Evolutionary conservation across 2,113 vertebrate species (phyloP).

Genomic region (Felis chaus): DNA sequence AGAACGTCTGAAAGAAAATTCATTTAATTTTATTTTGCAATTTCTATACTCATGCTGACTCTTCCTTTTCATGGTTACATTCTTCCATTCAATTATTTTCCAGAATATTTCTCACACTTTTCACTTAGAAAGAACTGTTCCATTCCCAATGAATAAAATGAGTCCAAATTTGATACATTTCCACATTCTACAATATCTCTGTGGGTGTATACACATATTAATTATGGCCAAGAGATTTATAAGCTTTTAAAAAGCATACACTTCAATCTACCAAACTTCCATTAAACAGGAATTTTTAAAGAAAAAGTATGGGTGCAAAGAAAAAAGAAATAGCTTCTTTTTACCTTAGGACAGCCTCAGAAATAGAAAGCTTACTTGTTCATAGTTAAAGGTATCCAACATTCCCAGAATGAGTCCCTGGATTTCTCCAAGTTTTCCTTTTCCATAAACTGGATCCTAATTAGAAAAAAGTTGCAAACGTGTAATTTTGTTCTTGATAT

Average conservation of each 20-base stretch:
- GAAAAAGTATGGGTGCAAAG: slow-evolving; percentile 32
- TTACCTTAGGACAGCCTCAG: not conserved
- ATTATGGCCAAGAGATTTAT: slow-evolving; percentile 26
- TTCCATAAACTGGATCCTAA: slow-evolving; percentile 98
- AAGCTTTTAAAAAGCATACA: not conserved
- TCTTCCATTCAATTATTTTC: slow-evolving; percentile 11
- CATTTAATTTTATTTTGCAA: slow-evolving; percentile 29
- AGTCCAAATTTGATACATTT: slow-evolving; percentile 16
- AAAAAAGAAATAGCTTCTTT: not conserved
- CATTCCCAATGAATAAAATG: not conserved
- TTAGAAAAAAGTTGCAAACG: slow-evolving; percentile 36
- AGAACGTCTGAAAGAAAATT: slow-evolving; percentile 2
- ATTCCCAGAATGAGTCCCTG: slow-evolving; percentile 97
- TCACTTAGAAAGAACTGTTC: not conserved
- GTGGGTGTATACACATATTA: not conserved
- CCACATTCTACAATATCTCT: not conserved
- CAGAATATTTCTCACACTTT: slow-evolving; percentile 24
- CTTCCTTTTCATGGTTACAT: slow-evolving; percentile 25
- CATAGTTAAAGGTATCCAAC: slow-evolving; percentile 98
- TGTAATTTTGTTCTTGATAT: slow-evolving; percentile 19
- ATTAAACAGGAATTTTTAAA: slow-evolving; percentile 44
- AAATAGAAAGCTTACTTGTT: slow-evolving; percentile 88
- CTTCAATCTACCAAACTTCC: not conserved
- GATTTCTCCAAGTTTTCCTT: slow-evolving; percentile 96
- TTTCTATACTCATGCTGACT: not conserved